Evolutionary conservation across 2,888 invertebrate genomes (phyloP), one percentile per base, ranked within the genome.

Genomic region (Andrena camellia): DNA sequence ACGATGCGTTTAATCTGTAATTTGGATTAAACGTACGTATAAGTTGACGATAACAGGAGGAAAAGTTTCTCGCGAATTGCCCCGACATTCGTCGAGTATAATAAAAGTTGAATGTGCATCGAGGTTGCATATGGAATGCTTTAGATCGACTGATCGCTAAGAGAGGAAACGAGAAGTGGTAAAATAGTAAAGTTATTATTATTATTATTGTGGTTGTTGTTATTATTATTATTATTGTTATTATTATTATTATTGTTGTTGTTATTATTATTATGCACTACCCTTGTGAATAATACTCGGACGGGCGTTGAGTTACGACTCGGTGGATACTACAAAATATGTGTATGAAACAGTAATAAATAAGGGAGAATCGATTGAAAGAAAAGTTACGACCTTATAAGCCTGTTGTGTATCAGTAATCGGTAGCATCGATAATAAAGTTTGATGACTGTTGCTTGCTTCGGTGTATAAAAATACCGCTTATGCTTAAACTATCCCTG

Each of bases 381-480:
- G 66, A 69, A 75, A 83, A 80, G 84, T 78, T 64, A 81, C 78
- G 87, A 79, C 71, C 66, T 57, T 57, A 60, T 63, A 71, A 75
- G 59, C 59, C 59, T 59, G 52, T 23, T 57, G 57, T 71, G 69
- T 59, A 33, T 62, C 7, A 71, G 74, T 82, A 78, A 81, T 80
- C 80, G 78, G 78, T 87, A 85, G 78, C 76, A 68, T 84, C 83
- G 88, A 88, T 85, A 83, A 81, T 86, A 85, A 86, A 80, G 87
- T 86, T 84, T 90, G 84, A 88, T 88, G 86, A 88, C 87, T 91
- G 69, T 90, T 86, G 92, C 91, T 91, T 91, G 91, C 89, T 90
- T 90, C 80, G 23, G 59, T 86, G 82, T 85, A 85, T 57, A 84
- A 83, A 13, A 75, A 76, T 73, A 80, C 29, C 57, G 84, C 86